phyloP scores from a whole-genome alignment of 2,113 vertebrate genomes.

The Scophthalmus maximus region DNA sequence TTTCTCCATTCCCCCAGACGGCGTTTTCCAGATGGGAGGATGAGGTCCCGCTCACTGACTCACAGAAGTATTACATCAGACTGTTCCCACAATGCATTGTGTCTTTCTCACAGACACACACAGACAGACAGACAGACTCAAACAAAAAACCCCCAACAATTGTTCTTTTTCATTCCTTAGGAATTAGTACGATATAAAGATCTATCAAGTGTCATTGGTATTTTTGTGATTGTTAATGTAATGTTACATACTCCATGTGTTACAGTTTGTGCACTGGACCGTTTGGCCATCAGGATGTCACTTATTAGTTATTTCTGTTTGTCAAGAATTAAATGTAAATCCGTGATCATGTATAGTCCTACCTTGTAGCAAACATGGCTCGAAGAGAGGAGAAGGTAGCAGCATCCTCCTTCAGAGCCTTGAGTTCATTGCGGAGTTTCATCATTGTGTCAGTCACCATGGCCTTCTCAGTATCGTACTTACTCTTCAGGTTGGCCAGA shows the following conservation, averaged over 20 bases:
- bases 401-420: slow-evolving; percentile 97
- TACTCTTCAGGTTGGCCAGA: slow-evolving; percentile 97
- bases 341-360: slow-evolving; percentile 28
- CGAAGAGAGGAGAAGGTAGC: slow-evolving; percentile 97
- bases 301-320: background rate
- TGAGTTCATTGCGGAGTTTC: slow-evolving; percentile 98
- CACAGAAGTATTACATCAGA: slow-evolving; percentile 65
- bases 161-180: too few relatives aligned
- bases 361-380: slow-evolving; percentile 99
- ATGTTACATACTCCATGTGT: background rate
- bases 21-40: slow-evolving; percentile 73
- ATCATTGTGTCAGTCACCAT: slow-evolving; percentile 97
- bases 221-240: background rate
- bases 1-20: slow-evolving; percentile 54
- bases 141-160: too few relatives aligned
- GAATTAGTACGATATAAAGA: background rate
- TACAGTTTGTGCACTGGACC: background rate
- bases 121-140: background rate
- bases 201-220: background rate
- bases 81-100: slow-evolving; percentile 71
- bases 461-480: slow-evolving; percentile 95
- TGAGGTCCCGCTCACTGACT: slow-evolving; percentile 45
- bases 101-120: slow-evolving; percentile 19
- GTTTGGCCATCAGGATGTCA: background rate
- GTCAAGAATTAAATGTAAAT: background rate